These are phyloP conservation scores for Pemphigus obesinymphae DNA, from an alignment of 1,140 invertebrate genomes.

Conservation along the genomic window DNA sequence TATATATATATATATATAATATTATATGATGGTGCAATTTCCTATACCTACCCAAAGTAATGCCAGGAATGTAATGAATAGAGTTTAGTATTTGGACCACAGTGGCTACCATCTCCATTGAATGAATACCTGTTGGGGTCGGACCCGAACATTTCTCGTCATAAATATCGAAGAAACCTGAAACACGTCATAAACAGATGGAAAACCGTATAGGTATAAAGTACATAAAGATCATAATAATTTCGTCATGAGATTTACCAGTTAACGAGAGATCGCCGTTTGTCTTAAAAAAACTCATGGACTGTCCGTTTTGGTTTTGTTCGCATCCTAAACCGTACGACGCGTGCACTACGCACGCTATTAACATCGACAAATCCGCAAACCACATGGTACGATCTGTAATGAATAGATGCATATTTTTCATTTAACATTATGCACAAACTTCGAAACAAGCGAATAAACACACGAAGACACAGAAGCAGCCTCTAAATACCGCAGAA, in stretches of 20 bases:
- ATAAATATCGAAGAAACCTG: slow-evolving; percentile 52
- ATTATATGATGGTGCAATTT: not conserved
- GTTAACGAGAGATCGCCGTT: not conserved
- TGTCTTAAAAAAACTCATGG: slow-evolving; percentile 1
- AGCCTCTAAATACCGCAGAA: too few species aligned
- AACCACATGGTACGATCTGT: not conserved
- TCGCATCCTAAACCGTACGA: not conserved
- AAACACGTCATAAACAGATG: not conserved
- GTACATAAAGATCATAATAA: not conserved
- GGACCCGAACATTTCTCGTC: slow-evolving; percentile 53
- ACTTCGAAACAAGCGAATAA: too few species aligned
- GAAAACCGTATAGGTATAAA: too few species aligned
- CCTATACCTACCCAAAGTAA: slow-evolving; percentile 50
- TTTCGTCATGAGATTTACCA: not conserved
- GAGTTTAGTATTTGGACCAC: slow-evolving; percentile 52
- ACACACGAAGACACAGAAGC: too few species aligned
- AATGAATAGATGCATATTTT: too few species aligned
- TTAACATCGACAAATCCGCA: not conserved
- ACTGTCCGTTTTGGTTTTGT: slow-evolving; percentile 19
- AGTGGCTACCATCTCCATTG: slow-evolving; percentile 50
- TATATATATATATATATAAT: too few species aligned
- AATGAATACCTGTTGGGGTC: slow-evolving; percentile 50
- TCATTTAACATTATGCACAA: too few species aligned
- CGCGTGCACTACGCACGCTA: not conserved
- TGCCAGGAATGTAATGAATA: slow-evolving; percentile 51